Percentiles rank a stretch among this genome's conserved stretches.
Evolutionary conservation across 2,113 vertebrate species (phyloP).

Genomic region (Corythornis madagascariensis): DNA sequence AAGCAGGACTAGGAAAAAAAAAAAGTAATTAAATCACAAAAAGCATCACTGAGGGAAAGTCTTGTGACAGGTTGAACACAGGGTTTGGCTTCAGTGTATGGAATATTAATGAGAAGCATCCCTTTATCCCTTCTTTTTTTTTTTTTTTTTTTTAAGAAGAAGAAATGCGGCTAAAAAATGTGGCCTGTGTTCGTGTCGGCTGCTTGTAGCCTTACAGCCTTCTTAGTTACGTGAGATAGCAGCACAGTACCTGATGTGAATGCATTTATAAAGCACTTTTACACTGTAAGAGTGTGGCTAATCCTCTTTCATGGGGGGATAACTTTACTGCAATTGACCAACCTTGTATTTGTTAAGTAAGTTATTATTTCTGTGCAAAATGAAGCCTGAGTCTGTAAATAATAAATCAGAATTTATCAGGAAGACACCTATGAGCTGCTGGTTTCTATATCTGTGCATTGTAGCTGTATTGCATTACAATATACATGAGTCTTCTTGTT

Average conservation of each 20-base stretch:
- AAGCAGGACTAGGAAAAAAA: not conserved
- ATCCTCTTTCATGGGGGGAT: constrained; percentile 42
- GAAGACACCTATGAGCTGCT: not conserved
- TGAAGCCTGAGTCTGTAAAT: not conserved
- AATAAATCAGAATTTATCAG: constrained; percentile 16
- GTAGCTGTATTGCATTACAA: not conserved
- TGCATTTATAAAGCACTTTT: constrained; percentile 18
- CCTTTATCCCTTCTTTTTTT: not conserved
- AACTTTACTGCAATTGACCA: constrained; percentile 10
- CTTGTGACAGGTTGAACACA: not conserved
- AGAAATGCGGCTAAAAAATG: not conserved
- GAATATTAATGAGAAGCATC: not conserved
- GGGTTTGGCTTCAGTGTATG: not conserved
- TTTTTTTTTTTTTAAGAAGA: too few relatives aligned
- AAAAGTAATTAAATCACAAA: not conserved
- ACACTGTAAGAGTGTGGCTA: constrained; percentile 19
- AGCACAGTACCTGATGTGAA: not conserved
- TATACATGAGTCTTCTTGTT: not conserved
- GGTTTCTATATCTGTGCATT: not conserved
- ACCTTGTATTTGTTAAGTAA: constrained; percentile 53
- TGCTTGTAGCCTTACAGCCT: not conserved
- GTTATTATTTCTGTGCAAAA: constrained; percentile 42
- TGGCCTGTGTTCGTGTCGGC: not conserved
- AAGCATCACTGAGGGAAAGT: not conserved
- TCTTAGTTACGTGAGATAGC: not conserved